Base-by-base conservation (phyloP, 2,888 invertebrate genomes). In the Cheilosia vulpina region DNA sequence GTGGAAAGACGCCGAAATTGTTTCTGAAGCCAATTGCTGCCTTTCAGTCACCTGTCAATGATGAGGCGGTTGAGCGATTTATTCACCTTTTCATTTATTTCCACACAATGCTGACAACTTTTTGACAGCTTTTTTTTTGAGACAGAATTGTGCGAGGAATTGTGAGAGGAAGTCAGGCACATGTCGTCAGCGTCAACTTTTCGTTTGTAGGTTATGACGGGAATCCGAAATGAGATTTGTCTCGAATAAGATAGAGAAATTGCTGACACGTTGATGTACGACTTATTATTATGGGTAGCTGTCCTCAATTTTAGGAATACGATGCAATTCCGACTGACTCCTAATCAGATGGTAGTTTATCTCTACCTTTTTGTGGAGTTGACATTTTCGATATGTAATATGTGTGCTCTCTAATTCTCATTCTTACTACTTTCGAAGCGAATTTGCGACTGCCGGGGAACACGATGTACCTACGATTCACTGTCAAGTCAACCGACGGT, bases 71-170 rank as follows among this genome's bases (percentile, higher is more conserved):
- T 76, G 76, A 77, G 71, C 72, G 85, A 85, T 85, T 81, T 84
- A 84, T 76, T 84, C 79, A 72, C 3, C 47, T 72, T 72, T 68
- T 73, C 43, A 43, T 52, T 60, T 66, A 43, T 21, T 15, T 58
- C n/a, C 6, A 21, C 60, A 38, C 13, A 63, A 58, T 69, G 69
- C 57, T 79, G 84, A 84, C 75, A 78, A 73, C 71, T 65, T 84
- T 84, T 71, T 80, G 84, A 84, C 75, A 79, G 60, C n/a, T 76
- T 71, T 79, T 76, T 71, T 79, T 79, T 84, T 53, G 84, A 75
- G 58, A 65, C 27, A 69, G 63, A 58, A 71, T 47, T 79, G 68
- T 65, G 3, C 38, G 38, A 38, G 38, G 38, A 38, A 11, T 38
- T 38, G 38, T 9, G 17, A 9, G 60, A 71, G 75, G 75, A 84